Evolutionary conservation across 2,113 vertebrate genomes (phyloP).

Genomic region (Tapirus terrestris): DNA sequence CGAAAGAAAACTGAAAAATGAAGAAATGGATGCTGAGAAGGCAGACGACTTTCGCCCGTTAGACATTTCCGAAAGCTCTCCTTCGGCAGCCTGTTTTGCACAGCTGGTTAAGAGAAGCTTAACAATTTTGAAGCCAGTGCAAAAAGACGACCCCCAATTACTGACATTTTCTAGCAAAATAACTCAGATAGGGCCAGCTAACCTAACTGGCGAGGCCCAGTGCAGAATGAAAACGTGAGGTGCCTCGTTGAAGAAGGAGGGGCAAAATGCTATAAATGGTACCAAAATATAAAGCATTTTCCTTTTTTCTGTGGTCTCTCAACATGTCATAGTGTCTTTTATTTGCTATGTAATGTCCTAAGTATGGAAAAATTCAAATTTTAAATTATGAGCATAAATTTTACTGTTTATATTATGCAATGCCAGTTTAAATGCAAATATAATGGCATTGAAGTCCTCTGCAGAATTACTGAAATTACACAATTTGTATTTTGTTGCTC

Average conservation of each 20-base stretch:
- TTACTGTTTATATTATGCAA: not conserved
- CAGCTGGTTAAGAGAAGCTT: not conserved
- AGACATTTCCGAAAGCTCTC: not conserved
- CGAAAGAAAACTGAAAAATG: not conserved
- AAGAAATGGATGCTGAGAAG: not conserved
- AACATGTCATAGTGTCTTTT: not conserved
- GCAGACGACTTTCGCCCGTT: not conserved
- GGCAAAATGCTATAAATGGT: too few species aligned
- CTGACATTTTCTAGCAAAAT: not conserved
- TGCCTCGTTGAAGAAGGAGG: not conserved
- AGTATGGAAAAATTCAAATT: not conserved
- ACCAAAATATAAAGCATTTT: not conserved
- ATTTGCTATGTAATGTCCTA: not conserved
- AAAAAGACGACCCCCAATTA: not conserved
- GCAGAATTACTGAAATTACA: not conserved
- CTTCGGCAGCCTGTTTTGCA: not conserved
- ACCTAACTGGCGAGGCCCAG: not conserved
- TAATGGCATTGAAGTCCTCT: not conserved
- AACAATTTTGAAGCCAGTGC: not conserved
- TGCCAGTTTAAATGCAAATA: not conserved
- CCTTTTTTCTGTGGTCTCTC: not conserved
- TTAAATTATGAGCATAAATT: not conserved
- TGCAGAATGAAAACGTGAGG: not conserved
- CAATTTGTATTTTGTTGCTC: not conserved
- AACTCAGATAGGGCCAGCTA: not conserved